Evolutionary conservation across 2,888 invertebrate genomes (phyloP).

Genomic region (Adelognathus sp.): DNA sequence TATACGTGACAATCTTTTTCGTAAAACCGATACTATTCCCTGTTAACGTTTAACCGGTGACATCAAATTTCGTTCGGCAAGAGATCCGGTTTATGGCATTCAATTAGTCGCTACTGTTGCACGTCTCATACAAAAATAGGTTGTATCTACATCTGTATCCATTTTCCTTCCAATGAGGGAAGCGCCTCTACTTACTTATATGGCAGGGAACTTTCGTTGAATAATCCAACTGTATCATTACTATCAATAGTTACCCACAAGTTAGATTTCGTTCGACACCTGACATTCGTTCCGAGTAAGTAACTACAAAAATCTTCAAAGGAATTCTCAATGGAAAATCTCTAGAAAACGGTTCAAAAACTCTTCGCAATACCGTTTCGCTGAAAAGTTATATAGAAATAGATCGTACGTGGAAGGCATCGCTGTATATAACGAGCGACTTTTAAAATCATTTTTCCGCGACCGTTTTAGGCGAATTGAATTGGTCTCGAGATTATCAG

Average conservation of each 20-base stretch:
- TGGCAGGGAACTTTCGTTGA: not conserved
- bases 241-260: not conserved
- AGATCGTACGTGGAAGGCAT: not conserved
- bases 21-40: not conserved
- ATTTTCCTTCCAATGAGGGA: not conserved
- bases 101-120: slow-evolving; percentile 12
- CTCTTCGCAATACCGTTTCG: not conserved
- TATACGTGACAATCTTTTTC: no score
- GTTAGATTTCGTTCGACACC: not conserved
- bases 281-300: not conserved
- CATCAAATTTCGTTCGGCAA: not conserved
- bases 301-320: not conserved
- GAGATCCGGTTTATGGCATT: not conserved
- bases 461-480: not conserved
- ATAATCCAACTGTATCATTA: not conserved
- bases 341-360: not conserved
- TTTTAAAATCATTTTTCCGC: not conserved
- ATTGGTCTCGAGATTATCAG: slow-evolving; percentile 21
- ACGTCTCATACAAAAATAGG: slow-evolving; percentile 32
- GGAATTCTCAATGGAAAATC: not conserved
- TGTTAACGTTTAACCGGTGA: not conserved
- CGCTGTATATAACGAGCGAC: not conserved
- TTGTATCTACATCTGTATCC: not conserved
- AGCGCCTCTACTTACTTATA: not conserved
- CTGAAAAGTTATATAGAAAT: not conserved